These are phyloP conservation scores for Apotomis turbidana DNA, from an alignment of 2,888 invertebrate genomes.

Conservation along the genomic window DNA sequence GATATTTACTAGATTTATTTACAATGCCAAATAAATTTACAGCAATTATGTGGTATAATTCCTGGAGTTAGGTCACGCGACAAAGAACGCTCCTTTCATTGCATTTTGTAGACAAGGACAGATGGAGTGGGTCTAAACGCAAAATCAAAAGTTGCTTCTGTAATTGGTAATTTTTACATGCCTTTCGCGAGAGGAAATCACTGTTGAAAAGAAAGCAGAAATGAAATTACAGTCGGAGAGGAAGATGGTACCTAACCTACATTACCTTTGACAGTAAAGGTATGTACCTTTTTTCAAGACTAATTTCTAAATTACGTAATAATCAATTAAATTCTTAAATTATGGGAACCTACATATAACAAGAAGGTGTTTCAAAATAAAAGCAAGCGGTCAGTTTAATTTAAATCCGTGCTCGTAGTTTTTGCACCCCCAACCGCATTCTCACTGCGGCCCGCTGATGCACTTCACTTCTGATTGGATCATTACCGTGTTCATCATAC, in stretches of 20 bases:
- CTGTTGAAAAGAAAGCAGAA: too few species aligned
- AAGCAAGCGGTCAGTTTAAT: constrained; percentile 78
- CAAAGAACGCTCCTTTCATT: too few species aligned
- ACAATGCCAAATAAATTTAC: background rate
- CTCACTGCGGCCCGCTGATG: constrained; percentile 82
- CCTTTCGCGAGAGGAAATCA: too few species aligned
- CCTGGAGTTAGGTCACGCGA: too few species aligned
- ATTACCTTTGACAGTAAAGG: background rate
- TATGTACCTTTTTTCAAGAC: background rate
- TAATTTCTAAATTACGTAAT: constrained; percentile 2
- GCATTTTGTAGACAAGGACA: too few species aligned
- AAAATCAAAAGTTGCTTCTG: too few species aligned
- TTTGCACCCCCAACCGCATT: constrained; percentile 84
- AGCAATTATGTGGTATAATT: background rate
- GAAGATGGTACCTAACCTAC: too few species aligned
- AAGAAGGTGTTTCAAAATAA: constrained; percentile 67
- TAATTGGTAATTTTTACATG: too few species aligned
- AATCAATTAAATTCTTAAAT: constrained; percentile 24
- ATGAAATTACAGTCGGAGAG: too few species aligned
- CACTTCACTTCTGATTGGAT: constrained; percentile 84
- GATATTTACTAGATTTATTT: background rate
- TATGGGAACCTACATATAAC: constrained; percentile 41
- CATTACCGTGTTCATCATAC: constrained; percentile 85
- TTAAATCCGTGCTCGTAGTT: constrained; percentile 80
- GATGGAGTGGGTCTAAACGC: too few species aligned